phyloP scores from a whole-genome alignment of 2,888 invertebrate species.

The Eretmocerus hayati region DNA sequence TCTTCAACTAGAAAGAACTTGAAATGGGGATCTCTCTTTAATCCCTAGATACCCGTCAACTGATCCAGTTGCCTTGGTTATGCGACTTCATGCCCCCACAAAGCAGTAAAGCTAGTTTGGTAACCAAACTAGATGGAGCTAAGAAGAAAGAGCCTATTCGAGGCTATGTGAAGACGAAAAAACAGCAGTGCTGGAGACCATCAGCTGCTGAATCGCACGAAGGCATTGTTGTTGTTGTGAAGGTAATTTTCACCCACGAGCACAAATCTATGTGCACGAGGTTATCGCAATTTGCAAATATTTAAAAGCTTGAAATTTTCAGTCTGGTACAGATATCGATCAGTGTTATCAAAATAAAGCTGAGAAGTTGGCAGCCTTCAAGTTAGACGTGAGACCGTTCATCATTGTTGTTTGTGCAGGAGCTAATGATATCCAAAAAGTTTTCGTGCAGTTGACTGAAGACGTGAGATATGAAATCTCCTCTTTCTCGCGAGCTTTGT shows the following conservation, averaged over 20 bases:
- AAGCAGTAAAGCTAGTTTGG: background rate
- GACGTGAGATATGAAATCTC: background rate
- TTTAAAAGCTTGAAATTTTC: background rate
- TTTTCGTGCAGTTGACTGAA: background rate
- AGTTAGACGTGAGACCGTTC: background rate
- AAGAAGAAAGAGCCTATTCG: background rate
- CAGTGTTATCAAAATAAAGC: background rate
- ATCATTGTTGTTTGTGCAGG: background rate
- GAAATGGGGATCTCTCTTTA: no score
- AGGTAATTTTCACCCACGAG: background rate
- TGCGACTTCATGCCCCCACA: background rate
- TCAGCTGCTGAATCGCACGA: background rate
- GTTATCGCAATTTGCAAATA: background rate
- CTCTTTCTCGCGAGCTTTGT: constrained; percentile 5
- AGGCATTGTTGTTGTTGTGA: background rate
- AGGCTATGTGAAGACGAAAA: background rate
- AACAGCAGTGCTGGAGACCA: background rate
- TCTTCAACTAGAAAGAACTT: no score
- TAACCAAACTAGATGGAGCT: background rate
- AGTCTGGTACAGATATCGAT: background rate
- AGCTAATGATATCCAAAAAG: background rate
- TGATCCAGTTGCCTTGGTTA: background rate
- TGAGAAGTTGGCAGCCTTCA: background rate
- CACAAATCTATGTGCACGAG: no score
- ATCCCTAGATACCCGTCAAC: background rate